Percentiles rank a stretch among this genome's conserved stretches.
phyloP scores from a whole-genome alignment of 2,113 vertebrate species.

The Dasyurus viverrinus region DNA sequence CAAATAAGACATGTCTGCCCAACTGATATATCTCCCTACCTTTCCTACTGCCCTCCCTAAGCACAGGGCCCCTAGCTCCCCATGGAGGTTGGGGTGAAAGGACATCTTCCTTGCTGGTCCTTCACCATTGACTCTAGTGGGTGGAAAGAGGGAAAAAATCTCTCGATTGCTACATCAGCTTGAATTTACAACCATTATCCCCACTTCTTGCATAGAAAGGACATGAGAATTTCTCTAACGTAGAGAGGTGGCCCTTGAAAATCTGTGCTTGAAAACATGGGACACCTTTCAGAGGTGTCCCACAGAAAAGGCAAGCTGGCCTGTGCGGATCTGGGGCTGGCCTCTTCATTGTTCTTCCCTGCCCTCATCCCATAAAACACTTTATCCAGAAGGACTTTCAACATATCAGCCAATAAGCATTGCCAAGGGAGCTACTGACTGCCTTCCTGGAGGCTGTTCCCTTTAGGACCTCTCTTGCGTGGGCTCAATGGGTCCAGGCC shows the following conservation, averaged over 20 bases:
- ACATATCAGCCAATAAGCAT: background rate
- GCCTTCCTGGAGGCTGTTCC: conserved; percentile 31
- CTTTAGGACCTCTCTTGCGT: conserved; percentile 75
- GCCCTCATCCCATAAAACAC: rapidly evolving
- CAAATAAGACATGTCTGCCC: background rate
- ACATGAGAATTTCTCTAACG: background rate
- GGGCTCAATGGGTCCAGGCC: conserved; percentile 65
- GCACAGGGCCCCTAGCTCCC: background rate
- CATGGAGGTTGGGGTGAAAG: background rate
- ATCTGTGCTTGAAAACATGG: background rate
- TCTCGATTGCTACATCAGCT: background rate
- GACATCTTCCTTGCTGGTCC: background rate
- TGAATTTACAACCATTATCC: background rate
- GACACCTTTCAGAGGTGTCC: background rate
- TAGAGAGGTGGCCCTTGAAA: background rate
- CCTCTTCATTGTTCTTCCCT: background rate
- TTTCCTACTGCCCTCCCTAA: background rate
- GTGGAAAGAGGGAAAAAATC: background rate
- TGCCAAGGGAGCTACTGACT: background rate
- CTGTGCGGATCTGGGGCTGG: background rate
- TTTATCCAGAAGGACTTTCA: background rate
- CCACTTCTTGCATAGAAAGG: background rate
- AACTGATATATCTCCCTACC: background rate
- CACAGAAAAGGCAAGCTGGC: background rate
- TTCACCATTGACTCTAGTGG: background rate